Evolutionary conservation across 2,888 invertebrate genomes (phyloP).

Genomic region (Drosophila yooni): DNA sequence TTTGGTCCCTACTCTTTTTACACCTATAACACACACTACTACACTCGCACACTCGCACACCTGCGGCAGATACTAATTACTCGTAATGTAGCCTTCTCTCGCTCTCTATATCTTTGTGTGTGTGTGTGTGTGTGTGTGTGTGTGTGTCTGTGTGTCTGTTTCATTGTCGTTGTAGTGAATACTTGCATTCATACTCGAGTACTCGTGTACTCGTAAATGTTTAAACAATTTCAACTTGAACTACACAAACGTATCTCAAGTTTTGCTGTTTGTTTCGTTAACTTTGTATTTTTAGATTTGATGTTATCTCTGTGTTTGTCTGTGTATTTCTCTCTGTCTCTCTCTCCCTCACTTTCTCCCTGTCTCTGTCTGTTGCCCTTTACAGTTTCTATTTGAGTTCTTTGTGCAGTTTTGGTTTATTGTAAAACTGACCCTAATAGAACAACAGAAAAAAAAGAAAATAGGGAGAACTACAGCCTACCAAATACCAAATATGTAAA

Average conservation of each 20-base stretch:
- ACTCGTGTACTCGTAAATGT: slow-evolving; percentile 39
- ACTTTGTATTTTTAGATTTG: slow-evolving; percentile 18
- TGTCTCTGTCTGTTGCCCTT: slow-evolving; percentile 13
- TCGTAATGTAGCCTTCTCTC: slow-evolving; percentile 48
- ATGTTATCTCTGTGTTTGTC: slow-evolving; percentile 11
- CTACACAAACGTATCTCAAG: slow-evolving; percentile 32
- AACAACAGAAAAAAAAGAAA: slow-evolving; percentile 9
- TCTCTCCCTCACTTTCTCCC: background rate
- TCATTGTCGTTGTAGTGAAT: slow-evolving; percentile 38
- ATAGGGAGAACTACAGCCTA: background rate
- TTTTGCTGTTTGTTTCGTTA: slow-evolving; percentile 15
- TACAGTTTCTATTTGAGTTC: slow-evolving; percentile 10
- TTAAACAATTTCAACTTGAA: slow-evolving; percentile 49
- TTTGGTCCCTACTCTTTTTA: slow-evolving; percentile 12
- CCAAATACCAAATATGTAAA: slow-evolving; percentile 11
- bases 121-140: background rate
- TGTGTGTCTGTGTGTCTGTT: slow-evolving; percentile 28
- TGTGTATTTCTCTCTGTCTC: background rate
- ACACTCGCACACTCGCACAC: slow-evolving; percentile 19
- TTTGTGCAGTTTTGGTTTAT: slow-evolving; percentile 19
- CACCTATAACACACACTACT: background rate
- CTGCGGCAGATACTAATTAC: slow-evolving; percentile 39
- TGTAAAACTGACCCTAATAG: slow-evolving; percentile 28
- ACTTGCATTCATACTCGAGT: slow-evolving; percentile 9
- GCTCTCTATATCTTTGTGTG: background rate